Evolutionary conservation across 2,888 invertebrate genomes (phyloP).

Genomic region (Caradrina kadenii): DNA sequence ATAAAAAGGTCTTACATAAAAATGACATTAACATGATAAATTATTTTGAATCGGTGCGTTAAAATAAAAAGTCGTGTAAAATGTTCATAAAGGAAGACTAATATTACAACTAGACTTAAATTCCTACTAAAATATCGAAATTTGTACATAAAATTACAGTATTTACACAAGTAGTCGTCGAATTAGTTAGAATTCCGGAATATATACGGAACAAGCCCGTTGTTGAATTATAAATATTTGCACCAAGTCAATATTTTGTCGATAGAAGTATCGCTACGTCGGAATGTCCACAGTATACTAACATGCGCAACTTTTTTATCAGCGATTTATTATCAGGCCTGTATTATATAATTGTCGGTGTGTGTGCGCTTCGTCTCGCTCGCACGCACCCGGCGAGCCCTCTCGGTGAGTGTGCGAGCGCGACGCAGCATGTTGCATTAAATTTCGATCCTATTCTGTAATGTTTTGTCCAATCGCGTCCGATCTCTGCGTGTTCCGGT

Average conservation of each 20-base stretch:
- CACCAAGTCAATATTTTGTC: slow-evolving; percentile 39
- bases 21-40: not conserved
- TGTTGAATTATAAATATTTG: slow-evolving; percentile 24
- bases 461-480: slow-evolving; percentile 91
- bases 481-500: slow-evolving; percentile 91
- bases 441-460: slow-evolving; percentile 89
- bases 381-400: slow-evolving; percentile 64
- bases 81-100: not conserved
- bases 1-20: too few species aligned
- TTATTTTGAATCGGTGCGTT: too few species aligned
- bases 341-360: slow-evolving; percentile 85
- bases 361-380: slow-evolving; percentile 73
- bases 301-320: slow-evolving; percentile 86
- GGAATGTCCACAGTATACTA: slow-evolving; percentile 74
- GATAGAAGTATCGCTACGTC: slow-evolving; percentile 32
- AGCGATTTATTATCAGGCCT: slow-evolving; percentile 87
- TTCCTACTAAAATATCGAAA: not conserved
- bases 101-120: not conserved
- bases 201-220: slow-evolving; percentile 5
- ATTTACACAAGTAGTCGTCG: not conserved
- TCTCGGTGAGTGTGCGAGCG: slow-evolving; percentile 69
- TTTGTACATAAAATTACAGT: not conserved
- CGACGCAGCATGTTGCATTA: slow-evolving; percentile 82
- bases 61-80: not conserved
- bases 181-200: slow-evolving; percentile 7